Percentiles rank a stretch among this genome's conserved stretches.
Evolutionary conservation across 2,797 vertebrate genomes (phyloP).

Genomic region (Betta splendens): DNA sequence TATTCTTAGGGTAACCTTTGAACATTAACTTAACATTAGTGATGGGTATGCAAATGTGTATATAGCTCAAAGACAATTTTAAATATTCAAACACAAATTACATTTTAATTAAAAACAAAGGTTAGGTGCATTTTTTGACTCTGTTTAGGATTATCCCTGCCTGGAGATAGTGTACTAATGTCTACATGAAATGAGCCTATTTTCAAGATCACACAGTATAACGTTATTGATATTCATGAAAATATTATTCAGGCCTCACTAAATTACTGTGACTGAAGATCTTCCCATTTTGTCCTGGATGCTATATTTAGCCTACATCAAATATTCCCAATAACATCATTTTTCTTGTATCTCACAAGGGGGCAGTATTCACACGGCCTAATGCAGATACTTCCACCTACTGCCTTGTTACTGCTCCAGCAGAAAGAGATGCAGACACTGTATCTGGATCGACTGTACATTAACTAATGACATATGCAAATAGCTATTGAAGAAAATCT

Average conservation of each 20-base stretch:
- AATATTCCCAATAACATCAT: constrained; percentile 61
- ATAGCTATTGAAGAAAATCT: not conserved
- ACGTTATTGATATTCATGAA: not conserved
- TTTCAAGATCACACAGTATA: no score
- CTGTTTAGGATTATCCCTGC: no score
- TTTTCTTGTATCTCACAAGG: constrained; percentile 64
- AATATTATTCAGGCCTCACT: constrained; percentile 10
- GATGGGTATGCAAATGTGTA: no score
- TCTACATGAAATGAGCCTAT: no score
- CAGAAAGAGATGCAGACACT: no score
- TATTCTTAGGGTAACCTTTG: no score
- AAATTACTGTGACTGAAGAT: constrained; percentile 23
- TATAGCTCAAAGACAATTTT: no score
- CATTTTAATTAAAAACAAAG: no score
- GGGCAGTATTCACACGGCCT: constrained; percentile 60
- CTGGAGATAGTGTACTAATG: no score
- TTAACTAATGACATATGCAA: not conserved
- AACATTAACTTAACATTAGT: no score
- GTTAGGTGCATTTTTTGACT: no score
- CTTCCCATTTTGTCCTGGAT: constrained; percentile 41
- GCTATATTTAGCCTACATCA: constrained; percentile 57
- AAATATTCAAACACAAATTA: no score
- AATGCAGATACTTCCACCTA: constrained; percentile 30
- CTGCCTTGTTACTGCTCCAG: constrained; percentile 11
- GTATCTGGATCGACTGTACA: constrained; percentile 2